Percentiles rank a stretch among this genome's conserved stretches.
phyloP scores from a whole-genome alignment of 1,140 invertebrate genomes.

The Holcopasites calliopsidis region DNA sequence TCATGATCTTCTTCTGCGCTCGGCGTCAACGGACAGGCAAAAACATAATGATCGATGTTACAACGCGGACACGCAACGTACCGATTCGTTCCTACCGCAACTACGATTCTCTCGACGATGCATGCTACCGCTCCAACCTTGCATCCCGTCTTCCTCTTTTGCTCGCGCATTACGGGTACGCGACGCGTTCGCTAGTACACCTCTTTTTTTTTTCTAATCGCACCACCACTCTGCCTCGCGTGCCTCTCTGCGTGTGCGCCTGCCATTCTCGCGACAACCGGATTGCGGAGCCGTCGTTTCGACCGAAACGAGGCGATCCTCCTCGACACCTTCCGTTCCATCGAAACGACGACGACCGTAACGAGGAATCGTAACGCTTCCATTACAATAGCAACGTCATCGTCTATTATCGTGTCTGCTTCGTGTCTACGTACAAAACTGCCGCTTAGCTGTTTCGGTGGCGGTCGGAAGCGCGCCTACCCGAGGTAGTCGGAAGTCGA shows the following conservation, averaged over 20 bases:
- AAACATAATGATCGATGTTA: conserved; percentile 62
- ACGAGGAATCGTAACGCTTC: too few relatives aligned
- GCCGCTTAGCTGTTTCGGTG: too few relatives aligned
- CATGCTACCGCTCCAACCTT: not conserved
- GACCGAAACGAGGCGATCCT: not conserved
- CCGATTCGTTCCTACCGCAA: not conserved
- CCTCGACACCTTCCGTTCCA: not conserved
- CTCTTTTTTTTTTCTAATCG: not conserved
- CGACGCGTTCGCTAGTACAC: not conserved
- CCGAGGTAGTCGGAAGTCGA: too few relatives aligned
- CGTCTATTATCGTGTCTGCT: too few relatives aligned
- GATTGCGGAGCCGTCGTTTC: not conserved
- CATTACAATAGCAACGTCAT: too few relatives aligned
- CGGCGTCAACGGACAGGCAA: conserved; percentile 76
- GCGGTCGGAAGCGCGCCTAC: too few relatives aligned
- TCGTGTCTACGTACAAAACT: too few relatives aligned
- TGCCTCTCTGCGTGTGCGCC: conserved; percentile 33
- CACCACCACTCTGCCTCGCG: not conserved
- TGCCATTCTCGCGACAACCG: not conserved
- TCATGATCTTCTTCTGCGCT: conserved; percentile 99
- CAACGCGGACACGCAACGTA: not conserved
- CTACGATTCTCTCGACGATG: not conserved
- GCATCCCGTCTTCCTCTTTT: not conserved
- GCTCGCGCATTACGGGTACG: not conserved
- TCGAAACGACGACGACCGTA: not conserved